These are phyloP conservation scores for Neogale vison DNA, from an alignment of 2,113 vertebrate species.

Conservation along the genomic window DNA sequence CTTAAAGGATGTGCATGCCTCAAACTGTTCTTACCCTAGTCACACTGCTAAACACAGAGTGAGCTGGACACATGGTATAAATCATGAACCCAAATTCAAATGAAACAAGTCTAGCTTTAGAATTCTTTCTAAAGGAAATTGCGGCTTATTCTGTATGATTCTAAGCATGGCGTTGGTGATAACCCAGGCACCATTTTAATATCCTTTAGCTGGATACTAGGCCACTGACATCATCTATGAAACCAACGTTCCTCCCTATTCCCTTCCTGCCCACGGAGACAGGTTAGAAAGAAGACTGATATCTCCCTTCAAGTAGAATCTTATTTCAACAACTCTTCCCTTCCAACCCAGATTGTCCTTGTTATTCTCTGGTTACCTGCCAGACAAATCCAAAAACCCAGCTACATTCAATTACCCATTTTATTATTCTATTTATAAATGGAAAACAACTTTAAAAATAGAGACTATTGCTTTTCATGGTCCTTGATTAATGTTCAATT, in stretches of 20 bases:
- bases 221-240: background rate
- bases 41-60: background rate
- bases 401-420: background rate
- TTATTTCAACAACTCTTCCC: background rate
- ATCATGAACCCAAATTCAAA: background rate
- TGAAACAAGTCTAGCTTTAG: background rate
- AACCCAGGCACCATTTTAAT: background rate
- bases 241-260: background rate
- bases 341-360: background rate
- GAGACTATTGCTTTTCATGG: background rate
- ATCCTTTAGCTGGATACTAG: background rate
- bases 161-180: background rate
- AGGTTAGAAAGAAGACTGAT: background rate
- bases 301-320: background rate
- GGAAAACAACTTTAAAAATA: constrained; percentile 1
- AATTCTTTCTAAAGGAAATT: constrained; percentile 27
- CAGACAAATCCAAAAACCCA: background rate
- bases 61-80: background rate
- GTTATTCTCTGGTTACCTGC: background rate
- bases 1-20: background rate
- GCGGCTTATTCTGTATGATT: background rate
- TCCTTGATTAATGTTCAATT: constrained; percentile 47
- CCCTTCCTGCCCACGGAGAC: background rate
- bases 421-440: background rate
- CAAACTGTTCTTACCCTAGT: background rate